Percentiles rank a stretch among this genome's conserved stretches.
Conservation (phyloP, 2,797 vertebrate species). For the Enteromius viviparus region DNA sequence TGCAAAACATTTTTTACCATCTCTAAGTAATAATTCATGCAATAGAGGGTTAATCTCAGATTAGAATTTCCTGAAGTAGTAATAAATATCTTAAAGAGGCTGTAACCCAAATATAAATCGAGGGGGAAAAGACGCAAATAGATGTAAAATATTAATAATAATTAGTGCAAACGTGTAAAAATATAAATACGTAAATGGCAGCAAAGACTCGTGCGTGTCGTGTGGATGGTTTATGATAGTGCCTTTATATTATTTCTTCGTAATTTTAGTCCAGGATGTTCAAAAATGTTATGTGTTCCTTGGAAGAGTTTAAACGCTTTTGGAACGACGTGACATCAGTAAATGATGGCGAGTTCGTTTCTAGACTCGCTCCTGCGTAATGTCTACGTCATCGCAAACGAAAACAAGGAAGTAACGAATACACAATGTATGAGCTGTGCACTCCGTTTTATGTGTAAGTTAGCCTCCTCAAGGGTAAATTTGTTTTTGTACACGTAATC, state of each 20-base stretch:
- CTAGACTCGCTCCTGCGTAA: constrained; percentile 4
- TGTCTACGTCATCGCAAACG: constrained; percentile 23
- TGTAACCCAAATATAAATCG: neutral
- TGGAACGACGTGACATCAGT: neutral
- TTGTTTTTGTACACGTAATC: neutral
- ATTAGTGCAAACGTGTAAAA: neutral
- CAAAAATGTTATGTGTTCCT: neutral
- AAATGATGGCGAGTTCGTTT: neutral
- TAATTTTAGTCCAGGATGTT: neutral
- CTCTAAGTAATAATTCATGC: too few relatives aligned
- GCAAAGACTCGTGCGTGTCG: too few relatives aligned
- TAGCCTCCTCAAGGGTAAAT: neutral
- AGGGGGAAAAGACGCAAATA: neutral
- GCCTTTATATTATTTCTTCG: neutral
- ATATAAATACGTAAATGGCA: too few relatives aligned
- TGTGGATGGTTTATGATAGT: too few relatives aligned
- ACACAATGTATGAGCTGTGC: neutral
- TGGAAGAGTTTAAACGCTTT: neutral
- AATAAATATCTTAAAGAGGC: neutral
- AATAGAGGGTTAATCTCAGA: neutral
- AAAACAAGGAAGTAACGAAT: constrained; percentile 40
- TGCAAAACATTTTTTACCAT: too few relatives aligned
- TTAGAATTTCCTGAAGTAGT: neutral
- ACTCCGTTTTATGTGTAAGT: neutral
- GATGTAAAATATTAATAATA: neutral